Evolutionary conservation across 2,113 vertebrate genomes (phyloP), one percentile per base, ranked within the genome.

Genomic region (Symphodus melops): DNA sequence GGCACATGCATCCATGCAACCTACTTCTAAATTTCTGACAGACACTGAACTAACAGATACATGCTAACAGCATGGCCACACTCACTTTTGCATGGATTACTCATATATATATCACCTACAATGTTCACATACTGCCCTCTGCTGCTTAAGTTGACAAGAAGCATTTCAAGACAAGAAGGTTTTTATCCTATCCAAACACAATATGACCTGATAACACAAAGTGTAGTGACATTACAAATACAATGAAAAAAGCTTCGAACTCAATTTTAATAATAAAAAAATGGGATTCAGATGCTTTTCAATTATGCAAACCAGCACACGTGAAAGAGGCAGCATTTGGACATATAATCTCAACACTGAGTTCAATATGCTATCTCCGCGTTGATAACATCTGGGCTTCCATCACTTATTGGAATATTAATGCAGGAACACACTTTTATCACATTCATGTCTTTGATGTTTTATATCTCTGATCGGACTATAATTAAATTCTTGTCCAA

Each of bases 61-160:
- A 63, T 28, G 58, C 66, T 10, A 19, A 57, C 23, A 81, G 58
- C 66, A 66, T 39, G 42, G 56, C 44, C 13, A 44, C 46, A 49
- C 20, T 57, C 55, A 13, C 16, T 5, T 21, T 8, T 23, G 49
- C 53, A 55, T n/a, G 48, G 21, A 78, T 16, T 9, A 17, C 23
- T 11, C n/a, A 17, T 37, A 51, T n/a, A 21, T 11, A 7, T 17
- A 53, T 66, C 13, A 9, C 25, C 55, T 36, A 81, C 48, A 21
- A 42, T 72, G 71, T 73, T 56, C 82, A 86, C 72, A 89, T 73
- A 87, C 87, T 89, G 88, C 87, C 87, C 85, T 73, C 89, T 91
- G 42, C 72, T 89, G 91, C 19, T 67, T 12, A 61, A 74, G 12
- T 20, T 41, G n/a, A 13, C 9, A 54, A 41, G 60, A 51, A 87